Conservation (phyloP, 1,140 invertebrate species). For the Drosophila grimshawi region DNA sequence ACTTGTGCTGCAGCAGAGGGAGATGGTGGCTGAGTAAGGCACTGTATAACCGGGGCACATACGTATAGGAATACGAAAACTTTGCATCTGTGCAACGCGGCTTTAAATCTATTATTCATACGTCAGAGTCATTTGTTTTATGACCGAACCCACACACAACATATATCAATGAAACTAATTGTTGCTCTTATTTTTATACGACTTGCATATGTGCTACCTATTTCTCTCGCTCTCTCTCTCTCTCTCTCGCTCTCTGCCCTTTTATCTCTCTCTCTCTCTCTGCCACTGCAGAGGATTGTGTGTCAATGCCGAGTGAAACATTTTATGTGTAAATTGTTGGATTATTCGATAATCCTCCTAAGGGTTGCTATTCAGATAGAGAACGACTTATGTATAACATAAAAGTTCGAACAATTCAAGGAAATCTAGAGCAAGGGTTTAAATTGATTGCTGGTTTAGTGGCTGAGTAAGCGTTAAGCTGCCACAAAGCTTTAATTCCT, state of each 20-base stretch:
- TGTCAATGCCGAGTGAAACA: slow-evolving; percentile 43
- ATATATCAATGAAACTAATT: slow-evolving; percentile 73
- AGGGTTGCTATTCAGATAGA: slow-evolving; percentile 11
- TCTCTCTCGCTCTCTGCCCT: background rate
- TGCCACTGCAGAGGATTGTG: slow-evolving; percentile 18
- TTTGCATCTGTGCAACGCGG: slow-evolving; percentile 53
- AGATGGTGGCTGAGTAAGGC: background rate
- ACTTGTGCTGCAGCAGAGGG: slow-evolving; percentile 21
- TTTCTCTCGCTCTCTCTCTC: background rate
- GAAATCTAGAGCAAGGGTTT: slow-evolving; percentile 10
- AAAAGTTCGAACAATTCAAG: slow-evolving; percentile 20
- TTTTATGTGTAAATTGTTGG: slow-evolving; percentile 50
- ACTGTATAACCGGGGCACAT: slow-evolving; percentile 25
- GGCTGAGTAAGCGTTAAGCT: slow-evolving; percentile 16
- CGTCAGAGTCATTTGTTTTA: slow-evolving; percentile 62
- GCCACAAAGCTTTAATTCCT: slow-evolving; percentile 22
- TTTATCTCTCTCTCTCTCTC: background rate
- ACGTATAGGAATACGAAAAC: slow-evolving; percentile 31
- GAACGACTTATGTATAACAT: slow-evolving; percentile 29
- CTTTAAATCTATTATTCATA: slow-evolving; percentile 78
- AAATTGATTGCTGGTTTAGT: slow-evolving; percentile 43
- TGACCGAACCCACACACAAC: slow-evolving; percentile 37
- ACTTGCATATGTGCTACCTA: slow-evolving; percentile 5
- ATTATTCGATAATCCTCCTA: slow-evolving; percentile 39
- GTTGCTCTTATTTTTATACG: slow-evolving; percentile 49